phyloP scores from a whole-genome alignment of 2,888 invertebrate genomes.

The Penaeus monodon region DNA sequence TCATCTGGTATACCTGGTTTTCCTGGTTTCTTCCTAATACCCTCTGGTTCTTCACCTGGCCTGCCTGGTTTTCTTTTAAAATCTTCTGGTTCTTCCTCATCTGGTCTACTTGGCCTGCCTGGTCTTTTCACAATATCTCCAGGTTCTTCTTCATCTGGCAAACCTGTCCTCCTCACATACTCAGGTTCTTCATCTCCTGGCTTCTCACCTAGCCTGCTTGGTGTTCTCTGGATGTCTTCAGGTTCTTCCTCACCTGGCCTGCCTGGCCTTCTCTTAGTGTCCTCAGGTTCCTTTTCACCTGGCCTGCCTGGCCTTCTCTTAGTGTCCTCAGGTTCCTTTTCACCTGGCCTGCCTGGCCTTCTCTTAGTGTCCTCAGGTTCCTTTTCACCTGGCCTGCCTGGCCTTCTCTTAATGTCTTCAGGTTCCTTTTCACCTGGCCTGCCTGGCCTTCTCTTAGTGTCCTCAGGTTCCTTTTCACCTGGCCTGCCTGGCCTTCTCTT shows the following conservation, averaged over 20 bases:
- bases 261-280: background rate
- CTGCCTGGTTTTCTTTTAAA: background rate
- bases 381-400: background rate
- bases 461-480: no score
- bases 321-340: background rate
- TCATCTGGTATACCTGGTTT: no score
- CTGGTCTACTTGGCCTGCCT: background rate
- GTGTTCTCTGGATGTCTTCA: background rate
- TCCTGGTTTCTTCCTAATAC: no score
- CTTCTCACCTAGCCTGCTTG: background rate
- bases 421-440: background rate
- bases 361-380: background rate
- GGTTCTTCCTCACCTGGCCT: slow-evolving; percentile 1
- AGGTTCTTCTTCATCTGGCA: slow-evolving; percentile 7
- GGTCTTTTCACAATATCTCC: background rate
- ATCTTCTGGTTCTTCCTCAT: background rate
- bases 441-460: slow-evolving; percentile 2
- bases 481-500: background rate
- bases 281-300: background rate
- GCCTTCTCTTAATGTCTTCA: background rate
- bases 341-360: background rate
- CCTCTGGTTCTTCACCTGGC: background rate
- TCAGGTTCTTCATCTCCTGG: background rate
- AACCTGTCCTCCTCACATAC: background rate
- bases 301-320: background rate